Base-by-base conservation (phyloP, 2,888 invertebrate species). In the Drosophila testacea region DNA sequence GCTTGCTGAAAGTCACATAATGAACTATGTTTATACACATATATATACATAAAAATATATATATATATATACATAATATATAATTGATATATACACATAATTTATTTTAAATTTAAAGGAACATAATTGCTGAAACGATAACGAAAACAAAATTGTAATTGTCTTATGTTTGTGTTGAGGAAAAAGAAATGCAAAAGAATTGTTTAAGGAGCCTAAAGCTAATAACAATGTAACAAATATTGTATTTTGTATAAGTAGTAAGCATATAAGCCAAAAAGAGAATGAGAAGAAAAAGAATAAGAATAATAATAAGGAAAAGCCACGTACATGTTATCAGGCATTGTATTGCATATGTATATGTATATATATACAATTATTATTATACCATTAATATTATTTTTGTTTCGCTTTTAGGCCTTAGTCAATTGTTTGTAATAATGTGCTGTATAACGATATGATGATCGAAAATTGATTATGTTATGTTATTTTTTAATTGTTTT, bases 41-140 rank as follows among this genome's bases (percentile, higher is more conserved):
- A 55, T 59, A 64, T 41, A 64, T 55, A 76, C 51, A 74, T 65
- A 72, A 32, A 47, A 46, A 73, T 61, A 61, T 63, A 74, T 73
- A 69, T 57, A 69, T 67, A 59, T 64, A 78, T 77, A 54, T 22
- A 22, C 22, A 22, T 22, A 22, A 22, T 22, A 22, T 68, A 68
- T 69, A 63, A 63, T 69, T 51, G 64, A 63, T 63, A 79, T 72
- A 73, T 76, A 79, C 72, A 83, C 80, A 80, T 76, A 77, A 84
- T 77, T 88, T 82, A 84, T 84, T 86, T 83, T 81, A 87, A 81
- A 84, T 78, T 81, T 85, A 75, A 85, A 83, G 92, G 89, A 92
- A 90, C 88, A 86, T 91, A 90, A 89, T 92, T 92, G 92, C 92
- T 92, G 92, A 83, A 82, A 73, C 69, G 51, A 77, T 68, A 74